A percentile compares a stretch with the other conserved stretches of the same genome.
Conservation (phyloP, 2,888 invertebrate species). For the Eulithis prunata region DNA sequence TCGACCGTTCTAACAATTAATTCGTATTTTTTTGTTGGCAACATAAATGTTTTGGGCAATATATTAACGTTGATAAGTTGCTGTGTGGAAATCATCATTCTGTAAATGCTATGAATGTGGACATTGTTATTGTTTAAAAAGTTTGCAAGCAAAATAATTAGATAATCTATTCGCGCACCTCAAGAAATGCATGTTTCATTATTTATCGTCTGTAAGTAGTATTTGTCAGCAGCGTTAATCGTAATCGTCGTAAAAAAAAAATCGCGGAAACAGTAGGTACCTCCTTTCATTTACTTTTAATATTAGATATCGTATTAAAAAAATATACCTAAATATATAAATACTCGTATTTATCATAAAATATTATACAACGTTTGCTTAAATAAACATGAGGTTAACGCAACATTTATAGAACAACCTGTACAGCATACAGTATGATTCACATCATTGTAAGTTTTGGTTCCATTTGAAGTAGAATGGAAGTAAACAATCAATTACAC, state of each 20-base stretch:
- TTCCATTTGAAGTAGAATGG: conserved; percentile 77
- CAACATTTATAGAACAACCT: conserved; percentile 45
- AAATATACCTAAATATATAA: no score
- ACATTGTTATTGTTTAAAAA: conserved; percentile 13
- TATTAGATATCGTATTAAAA: no score
- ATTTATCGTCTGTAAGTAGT: not conserved
- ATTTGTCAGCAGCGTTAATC: no score
- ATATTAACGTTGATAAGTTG: conserved; percentile 34
- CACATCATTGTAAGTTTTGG: conserved; percentile 75
- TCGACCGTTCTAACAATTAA: conserved; percentile 37
- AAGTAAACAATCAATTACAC: conserved; percentile 80
- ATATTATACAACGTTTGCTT: no score
- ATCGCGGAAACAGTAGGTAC: no score
- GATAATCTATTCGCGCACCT: not conserved
- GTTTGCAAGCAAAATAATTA: not conserved
- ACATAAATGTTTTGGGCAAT: conserved; percentile 33
- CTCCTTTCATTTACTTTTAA: no score
- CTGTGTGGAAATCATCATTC: conserved; percentile 30
- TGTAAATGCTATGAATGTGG: conserved; percentile 28
- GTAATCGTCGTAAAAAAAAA: no score
- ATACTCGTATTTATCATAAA: no score
- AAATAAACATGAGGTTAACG: no score
- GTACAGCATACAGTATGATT: conserved; percentile 62
- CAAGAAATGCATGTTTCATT: not conserved
- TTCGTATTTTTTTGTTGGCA: conserved; percentile 38